A percentile compares a stretch with the other conserved stretches of the same genome.
These are phyloP conservation scores for Nothura maculosa DNA, from an alignment of 2,797 vertebrate species.

Conservation along the genomic window DNA sequence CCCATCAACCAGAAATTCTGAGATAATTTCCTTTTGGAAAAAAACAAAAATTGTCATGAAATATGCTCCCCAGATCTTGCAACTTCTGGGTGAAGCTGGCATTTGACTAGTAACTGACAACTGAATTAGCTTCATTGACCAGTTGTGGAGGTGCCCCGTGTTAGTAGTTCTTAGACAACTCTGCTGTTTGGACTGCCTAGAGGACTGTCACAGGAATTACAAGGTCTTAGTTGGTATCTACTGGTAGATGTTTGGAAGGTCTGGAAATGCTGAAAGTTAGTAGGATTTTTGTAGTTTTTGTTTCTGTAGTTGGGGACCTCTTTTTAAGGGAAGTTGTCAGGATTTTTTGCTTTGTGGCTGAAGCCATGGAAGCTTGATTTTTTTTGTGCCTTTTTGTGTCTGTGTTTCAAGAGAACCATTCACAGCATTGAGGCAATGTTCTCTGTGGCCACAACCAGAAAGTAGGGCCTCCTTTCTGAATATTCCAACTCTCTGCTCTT, in stretches of 20 bases:
- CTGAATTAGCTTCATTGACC: background rate
- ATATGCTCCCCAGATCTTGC: background rate
- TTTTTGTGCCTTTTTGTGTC: background rate
- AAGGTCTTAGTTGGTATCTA: background rate
- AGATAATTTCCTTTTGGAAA: constrained; percentile 13
- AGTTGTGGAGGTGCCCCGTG: background rate
- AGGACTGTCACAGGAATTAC: background rate
- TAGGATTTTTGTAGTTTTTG: constrained; percentile 32
- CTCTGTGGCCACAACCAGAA: background rate
- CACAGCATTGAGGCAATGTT: background rate
- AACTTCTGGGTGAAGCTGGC: constrained; percentile 38
- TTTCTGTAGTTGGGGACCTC: background rate
- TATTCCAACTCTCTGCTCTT: background rate
- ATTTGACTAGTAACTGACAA: constrained; percentile 50
- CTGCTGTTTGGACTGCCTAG: constrained; percentile 3
- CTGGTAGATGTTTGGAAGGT: background rate
- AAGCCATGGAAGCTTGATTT: background rate
- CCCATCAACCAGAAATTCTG: constrained; percentile 25
- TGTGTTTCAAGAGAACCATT: background rate
- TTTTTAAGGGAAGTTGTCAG: background rate
- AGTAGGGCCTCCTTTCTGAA: background rate
- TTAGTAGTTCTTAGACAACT: background rate
- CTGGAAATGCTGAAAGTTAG: constrained; percentile 22
- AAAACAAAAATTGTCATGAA: background rate
- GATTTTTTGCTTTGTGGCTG: background rate